Evolutionary conservation across 2,113 vertebrate species (phyloP), one percentile per base, ranked within the genome.

Genomic region (Pluvianellus socialis): DNA sequence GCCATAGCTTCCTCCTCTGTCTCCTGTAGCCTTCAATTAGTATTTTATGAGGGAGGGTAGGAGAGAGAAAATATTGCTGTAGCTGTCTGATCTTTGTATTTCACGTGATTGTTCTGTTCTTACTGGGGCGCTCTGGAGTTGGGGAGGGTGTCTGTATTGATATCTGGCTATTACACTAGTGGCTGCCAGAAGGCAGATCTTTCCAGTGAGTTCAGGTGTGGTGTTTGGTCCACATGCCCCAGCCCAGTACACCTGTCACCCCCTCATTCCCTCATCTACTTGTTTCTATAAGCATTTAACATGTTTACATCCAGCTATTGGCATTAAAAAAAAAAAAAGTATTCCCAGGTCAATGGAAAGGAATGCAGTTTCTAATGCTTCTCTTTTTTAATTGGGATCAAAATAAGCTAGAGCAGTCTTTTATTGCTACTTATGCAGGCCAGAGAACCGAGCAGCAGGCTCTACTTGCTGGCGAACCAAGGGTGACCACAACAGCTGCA

Each of bases 51-150:
- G 56, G 38, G 33, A 58, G 27, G 59, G 61, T 7, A 14, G 55
- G 9, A n/a, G 23, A 72, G 33, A 38, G 30, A 47, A n/a, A 49
- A 19, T 27, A 33, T 4, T 33, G 8, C 47, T 33, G 28, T 26
- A 50, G 45, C 76, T 76, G 86, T 91, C 61, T 63, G 45, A 55
- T 74, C 49, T 85, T 95, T 47, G 32, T 63, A 73, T 72, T 90
- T 75, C 15, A 55, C 0, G 0, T 19, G 40, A 28, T 61, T 63
- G n/a, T 19, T 42, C 33, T 30, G 10, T 33, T 79, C 20, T 56
- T 61, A 33, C 44, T 4, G 8, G 47, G 1, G 0, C 61, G 49
- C 52, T 75, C 38, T 63, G 67, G 53, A 82, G 19, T 4, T 44
- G 13, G 24, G 32, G 30, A 40, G 18, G 9, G 9, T 23, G 30